Evolutionary conservation across 2,113 vertebrate genomes (phyloP), one percentile per base, ranked within the genome.

Genomic region (Pterocles gutturalis): DNA sequence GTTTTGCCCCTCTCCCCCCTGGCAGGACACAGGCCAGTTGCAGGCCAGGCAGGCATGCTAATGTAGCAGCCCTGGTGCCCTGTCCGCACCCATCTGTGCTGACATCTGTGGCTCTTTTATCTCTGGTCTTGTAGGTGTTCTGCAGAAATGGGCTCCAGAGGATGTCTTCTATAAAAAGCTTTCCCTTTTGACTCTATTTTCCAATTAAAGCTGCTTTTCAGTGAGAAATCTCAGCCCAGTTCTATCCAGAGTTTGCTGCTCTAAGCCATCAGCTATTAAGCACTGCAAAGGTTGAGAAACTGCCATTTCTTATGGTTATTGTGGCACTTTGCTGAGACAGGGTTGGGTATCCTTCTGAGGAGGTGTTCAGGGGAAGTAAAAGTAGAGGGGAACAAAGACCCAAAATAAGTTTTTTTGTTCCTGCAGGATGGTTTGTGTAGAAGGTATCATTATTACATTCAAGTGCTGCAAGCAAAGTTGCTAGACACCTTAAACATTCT

Each of bases 401-500:
- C 26, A 33, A 69, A 34, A 2, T 18, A 79, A 38, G 41, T 41
- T 43, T 73, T 89, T 87, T 66, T 28, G 7, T 69, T 87, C 41
- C 25, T 71, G 25, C 75, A 53, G 70, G 73, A 69, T 15, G 54
- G 43, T 64, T 75, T 71, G 34, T 17, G 16, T 62, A 45, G 20
- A 72, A 87, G 26, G 10, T 22, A 34, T 34, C 38, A 26, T 45
- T 82, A 65, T 22, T 76, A 41, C 29, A 24, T 54, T 71, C 8
- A 20, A 89, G 38, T 14, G 48, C 77, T 94, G 57, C 1, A 0
- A 94, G 60, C 79, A 45, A 93, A 91, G 49, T 76, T 82, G 45
- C 34, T 73, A 76, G 77, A 31, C 61, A 51, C 57, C 70, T 72
- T 93, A 89, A 92, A 82, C 62, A 79, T 93, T 87, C 36, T 87